A percentile compares a stretch with the other conserved stretches of the same genome.
Evolutionary conservation across 2,113 vertebrate genomes (phyloP).

Genomic region (Hippocampus abdominalis): DNA sequence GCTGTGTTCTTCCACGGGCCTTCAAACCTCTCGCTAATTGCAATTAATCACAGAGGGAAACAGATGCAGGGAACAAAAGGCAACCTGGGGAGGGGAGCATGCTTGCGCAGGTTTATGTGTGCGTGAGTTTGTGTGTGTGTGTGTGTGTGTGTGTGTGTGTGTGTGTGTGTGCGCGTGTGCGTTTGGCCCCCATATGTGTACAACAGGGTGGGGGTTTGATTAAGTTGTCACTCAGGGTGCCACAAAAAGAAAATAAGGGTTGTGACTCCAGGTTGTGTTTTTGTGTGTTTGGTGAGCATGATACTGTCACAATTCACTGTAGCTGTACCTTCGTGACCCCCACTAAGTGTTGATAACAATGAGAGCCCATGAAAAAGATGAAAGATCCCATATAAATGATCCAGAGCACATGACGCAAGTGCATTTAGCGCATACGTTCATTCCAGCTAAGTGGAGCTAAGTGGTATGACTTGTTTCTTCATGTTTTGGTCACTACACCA

Average conservation of each 20-base stretch:
- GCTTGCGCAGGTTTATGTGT: conserved; percentile 45
- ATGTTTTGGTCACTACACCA: background rate
- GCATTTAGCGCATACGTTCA: background rate
- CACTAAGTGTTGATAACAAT: conserved; percentile 29
- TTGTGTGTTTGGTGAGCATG: conserved; percentile 27
- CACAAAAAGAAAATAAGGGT: conserved; percentile 33
- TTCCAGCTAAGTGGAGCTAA: background rate
- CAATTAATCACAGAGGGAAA: conserved; percentile 99
- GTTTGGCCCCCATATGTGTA: conserved; percentile 10
- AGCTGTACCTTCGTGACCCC: conserved; percentile 47
- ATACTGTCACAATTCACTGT: conserved; percentile 44
- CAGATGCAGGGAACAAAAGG: conserved; percentile 97
- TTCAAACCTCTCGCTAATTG: conserved; percentile 96
- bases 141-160: background rate
- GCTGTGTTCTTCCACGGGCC: conserved; percentile 91
- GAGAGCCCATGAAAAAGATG: conserved; percentile 27
- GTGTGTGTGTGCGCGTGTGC: too few species aligned
- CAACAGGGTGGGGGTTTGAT: conserved; percentile 73
- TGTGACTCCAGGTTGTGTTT: conserved; percentile 27
- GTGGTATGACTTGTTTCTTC: background rate
- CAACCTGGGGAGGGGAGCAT: conserved; percentile 70
- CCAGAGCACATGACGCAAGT: background rate
- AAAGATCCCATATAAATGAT: conserved; percentile 1
- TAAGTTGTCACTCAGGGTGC: conserved; percentile 79
- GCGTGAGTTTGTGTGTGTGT: conserved; percentile 1